A percentile compares a stretch with the other conserved stretches of the same genome.
Conservation (phyloP, 2,797 vertebrate genomes). For the Spondyliosoma cantharus region DNA sequence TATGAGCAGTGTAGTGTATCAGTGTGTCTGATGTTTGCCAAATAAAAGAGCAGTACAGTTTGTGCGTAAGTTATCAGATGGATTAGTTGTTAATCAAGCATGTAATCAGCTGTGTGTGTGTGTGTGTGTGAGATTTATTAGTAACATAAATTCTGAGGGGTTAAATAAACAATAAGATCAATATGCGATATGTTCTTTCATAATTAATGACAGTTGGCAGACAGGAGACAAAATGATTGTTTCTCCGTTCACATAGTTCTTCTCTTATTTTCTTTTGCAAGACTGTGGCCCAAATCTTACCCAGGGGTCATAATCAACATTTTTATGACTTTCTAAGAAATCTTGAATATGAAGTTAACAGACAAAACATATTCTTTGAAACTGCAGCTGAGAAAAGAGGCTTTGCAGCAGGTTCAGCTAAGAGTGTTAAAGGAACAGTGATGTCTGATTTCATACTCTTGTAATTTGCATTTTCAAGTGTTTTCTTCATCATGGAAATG, state of each 20-base stretch:
- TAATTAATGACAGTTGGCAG: neutral
- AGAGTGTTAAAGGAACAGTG: neutral
- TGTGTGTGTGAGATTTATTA: conserved; percentile 1
- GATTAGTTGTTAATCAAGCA: conserved; percentile 30
- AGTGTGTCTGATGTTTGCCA: neutral
- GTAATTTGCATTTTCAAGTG: no score
- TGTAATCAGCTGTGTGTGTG: conserved; percentile 18
- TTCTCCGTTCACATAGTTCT: neutral
- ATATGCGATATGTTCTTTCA: neutral
- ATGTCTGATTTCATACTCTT: neutral
- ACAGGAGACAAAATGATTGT: neutral
- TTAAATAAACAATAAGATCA: neutral
- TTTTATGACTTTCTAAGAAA: no score
- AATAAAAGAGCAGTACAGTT: neutral
- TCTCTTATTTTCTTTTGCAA: no score
- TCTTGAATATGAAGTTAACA: neutral
- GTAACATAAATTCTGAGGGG: neutral
- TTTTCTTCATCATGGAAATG: neutral
- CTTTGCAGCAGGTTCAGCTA: neutral
- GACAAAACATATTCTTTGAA: neutral
- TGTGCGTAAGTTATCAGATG: neutral
- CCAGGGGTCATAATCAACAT: no score
- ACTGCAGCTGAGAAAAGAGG: neutral
- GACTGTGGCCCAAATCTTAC: no score
- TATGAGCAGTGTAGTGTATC: neutral